Evolutionary conservation across 2,797 vertebrate species (phyloP), one percentile per base, ranked within the genome.

Genomic region (Chelmon rostratus): DNA sequence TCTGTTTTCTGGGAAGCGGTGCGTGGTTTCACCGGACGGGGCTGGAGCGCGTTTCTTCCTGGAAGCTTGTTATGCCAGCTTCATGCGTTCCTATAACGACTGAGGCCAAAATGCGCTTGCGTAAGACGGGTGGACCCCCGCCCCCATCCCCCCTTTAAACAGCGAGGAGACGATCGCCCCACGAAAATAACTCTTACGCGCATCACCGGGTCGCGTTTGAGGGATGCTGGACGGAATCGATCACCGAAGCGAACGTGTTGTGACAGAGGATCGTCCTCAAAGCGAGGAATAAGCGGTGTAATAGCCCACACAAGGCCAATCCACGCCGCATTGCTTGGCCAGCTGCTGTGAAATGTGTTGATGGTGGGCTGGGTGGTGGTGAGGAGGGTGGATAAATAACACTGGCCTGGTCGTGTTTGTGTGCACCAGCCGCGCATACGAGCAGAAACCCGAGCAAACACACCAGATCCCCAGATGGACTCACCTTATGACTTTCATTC

Each of bases 401-500:
- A 52, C 56, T 63, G 81, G 69, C 82, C 87, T 76, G 59, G 2
- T 59, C 59, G 49, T 33, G 72, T 8, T 28, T 53, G 5, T 13
- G 46, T 31, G 40, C 5, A 38, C 1, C 54, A 64, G 35, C 33
- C 50, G 21, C 15, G 10, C 18, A 33, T 8, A 12, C 8, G 35
- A 23, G 10, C 40, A 18, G 12, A 12, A 52, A 57, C 44, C n/a
- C 44, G 46, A 53, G 16, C 8, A 6, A 42, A 69, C 2, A 37
- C 2, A 37, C 3, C 23, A 65, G 12, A 15, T 35, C 37, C 37
- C 4, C 6, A 8, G 3, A 7, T 8, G 25, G 40, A 68, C 92
- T 91, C 84, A 95, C 95, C 94, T 89, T 76, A 2, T 57, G 85
- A 90, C 88, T 86, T 80, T 92, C 94, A 95, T 95, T 63, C 76